A percentile compares a stretch with the other conserved stretches of the same genome.
Conservation (phyloP, 2,113 vertebrate genomes). For the Tricholaema leucomelas region DNA sequence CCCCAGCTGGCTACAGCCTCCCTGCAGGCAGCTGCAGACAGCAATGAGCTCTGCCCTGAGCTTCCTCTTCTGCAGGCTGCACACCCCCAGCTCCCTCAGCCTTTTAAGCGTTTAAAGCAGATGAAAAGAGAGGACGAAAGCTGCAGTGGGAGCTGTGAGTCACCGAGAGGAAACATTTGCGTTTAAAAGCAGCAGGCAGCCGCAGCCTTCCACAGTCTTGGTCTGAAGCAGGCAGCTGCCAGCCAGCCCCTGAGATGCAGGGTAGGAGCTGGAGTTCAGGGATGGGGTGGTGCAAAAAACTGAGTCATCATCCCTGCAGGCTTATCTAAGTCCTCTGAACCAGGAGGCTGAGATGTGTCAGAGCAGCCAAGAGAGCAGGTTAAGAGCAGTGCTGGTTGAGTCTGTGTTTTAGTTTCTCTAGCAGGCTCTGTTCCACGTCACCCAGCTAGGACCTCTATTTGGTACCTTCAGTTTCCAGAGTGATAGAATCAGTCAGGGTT, state of each 20-base stretch:
- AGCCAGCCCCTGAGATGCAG: neutral
- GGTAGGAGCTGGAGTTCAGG: neutral
- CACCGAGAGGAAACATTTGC: conserved; percentile 36
- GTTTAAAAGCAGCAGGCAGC: conserved; percentile 48
- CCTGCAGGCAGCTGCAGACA: too few relatives aligned
- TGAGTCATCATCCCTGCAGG: conserved; percentile 4
- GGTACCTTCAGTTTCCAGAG: neutral
- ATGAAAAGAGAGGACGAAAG: conserved; percentile 35
- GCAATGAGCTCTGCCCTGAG: too few relatives aligned
- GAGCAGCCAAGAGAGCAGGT: neutral
- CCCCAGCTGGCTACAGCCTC: too few relatives aligned
- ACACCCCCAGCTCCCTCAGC: too few relatives aligned
- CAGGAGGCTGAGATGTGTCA: neutral
- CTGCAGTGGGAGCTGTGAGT: conserved; percentile 23
- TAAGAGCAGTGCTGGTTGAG: neutral
- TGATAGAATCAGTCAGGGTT: too few relatives aligned
- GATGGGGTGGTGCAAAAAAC: neutral
- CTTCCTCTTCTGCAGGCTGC: too few relatives aligned
- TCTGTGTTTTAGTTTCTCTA: neutral
- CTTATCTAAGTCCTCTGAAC: neutral
- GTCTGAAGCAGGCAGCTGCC: neutral
- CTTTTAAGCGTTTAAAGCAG: conserved; percentile 20
- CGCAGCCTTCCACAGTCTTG: neutral
- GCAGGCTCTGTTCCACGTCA: neutral
- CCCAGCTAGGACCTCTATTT: neutral